Percentiles rank a stretch among this genome's conserved stretches.
phyloP scores from a whole-genome alignment of 2,888 invertebrate species.

The Atrina japonica region DNA sequence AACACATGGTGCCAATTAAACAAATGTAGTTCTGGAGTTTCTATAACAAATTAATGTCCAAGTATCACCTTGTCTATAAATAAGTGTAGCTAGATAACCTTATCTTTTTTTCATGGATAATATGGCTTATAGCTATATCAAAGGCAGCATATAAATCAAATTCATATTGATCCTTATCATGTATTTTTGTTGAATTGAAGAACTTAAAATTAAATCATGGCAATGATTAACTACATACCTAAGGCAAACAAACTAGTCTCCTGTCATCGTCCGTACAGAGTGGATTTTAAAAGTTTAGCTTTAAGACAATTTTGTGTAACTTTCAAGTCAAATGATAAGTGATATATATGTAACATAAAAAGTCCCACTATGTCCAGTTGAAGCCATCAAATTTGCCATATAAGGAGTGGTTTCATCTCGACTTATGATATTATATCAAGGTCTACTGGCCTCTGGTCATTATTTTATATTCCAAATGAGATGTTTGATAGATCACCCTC shows the following conservation, averaged over 20 bases:
- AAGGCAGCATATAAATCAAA: too few species aligned
- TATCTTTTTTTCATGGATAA: conserved; percentile 1
- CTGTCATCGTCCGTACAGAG: too few species aligned
- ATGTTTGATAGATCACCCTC: conserved; percentile 45
- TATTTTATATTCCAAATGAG: conserved; percentile 44
- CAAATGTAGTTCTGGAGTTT: conserved; percentile 20
- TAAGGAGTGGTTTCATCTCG: conserved; percentile 43
- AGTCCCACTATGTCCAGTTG: conserved; percentile 25
- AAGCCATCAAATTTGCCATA: conserved; percentile 41
- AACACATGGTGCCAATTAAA: conserved; percentile 33
- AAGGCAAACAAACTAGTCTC: too few species aligned
- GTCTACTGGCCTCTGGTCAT: conserved; percentile 42
- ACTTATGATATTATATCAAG: conserved; percentile 35
- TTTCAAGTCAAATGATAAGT: too few species aligned
- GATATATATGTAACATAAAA: conserved; percentile 13
- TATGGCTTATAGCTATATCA: too few species aligned
- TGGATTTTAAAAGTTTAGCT: not conserved
- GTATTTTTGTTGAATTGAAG: too few species aligned
- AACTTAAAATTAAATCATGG: too few species aligned
- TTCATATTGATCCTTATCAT: too few species aligned
- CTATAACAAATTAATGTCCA: conserved; percentile 37
- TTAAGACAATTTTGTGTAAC: conserved; percentile 6
- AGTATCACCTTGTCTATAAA: conserved; percentile 27
- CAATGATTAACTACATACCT: too few species aligned
- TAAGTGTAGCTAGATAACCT: conserved; percentile 22